Percentiles rank a stretch among this genome's conserved stretches.
Evolutionary conservation across 2,888 invertebrate genomes (phyloP).

Genomic region (Clostera curtula): DNA sequence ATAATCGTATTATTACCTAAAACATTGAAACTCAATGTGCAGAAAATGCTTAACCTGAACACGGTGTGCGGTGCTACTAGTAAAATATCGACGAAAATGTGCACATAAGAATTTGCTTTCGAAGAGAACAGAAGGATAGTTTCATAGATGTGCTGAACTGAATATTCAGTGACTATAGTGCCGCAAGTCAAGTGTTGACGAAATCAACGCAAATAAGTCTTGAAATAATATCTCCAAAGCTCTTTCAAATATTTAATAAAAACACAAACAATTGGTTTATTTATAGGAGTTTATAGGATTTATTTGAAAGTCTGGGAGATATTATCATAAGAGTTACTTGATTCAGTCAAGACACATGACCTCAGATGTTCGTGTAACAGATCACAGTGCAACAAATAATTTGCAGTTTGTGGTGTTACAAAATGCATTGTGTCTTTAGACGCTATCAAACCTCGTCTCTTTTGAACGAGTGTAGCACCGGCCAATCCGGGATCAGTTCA

Average conservation of each 20-base stretch:
- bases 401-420: constrained; percentile 53
- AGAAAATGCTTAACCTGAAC: constrained; percentile 24
- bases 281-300: background rate
- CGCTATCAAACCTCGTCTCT: constrained; percentile 87
- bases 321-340: constrained; percentile 25
- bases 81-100: constrained; percentile 45
- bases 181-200: constrained; percentile 31
- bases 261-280: constrained; percentile 1
- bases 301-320: constrained; percentile 9
- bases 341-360: constrained; percentile 37
- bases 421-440: constrained; percentile 62
- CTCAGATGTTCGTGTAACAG: constrained; percentile 34
- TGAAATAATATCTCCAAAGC: constrained; percentile 21
- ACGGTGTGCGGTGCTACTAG: constrained; percentile 60
- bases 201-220: constrained; percentile 21
- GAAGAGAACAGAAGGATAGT: constrained; percentile 36
- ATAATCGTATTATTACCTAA: constrained; percentile 24
- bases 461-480: constrained; percentile 88
- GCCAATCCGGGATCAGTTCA: constrained; percentile 98
- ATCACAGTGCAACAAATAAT: constrained; percentile 50
- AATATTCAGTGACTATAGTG: constrained; percentile 36
- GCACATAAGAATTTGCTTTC: constrained; percentile 46
- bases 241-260: constrained; percentile 5
- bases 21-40: constrained; percentile 49
- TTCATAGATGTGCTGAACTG: constrained; percentile 51